Evolutionary conservation across 2,888 invertebrate species (phyloP).

Genomic region (Athalia circularis): DNA sequence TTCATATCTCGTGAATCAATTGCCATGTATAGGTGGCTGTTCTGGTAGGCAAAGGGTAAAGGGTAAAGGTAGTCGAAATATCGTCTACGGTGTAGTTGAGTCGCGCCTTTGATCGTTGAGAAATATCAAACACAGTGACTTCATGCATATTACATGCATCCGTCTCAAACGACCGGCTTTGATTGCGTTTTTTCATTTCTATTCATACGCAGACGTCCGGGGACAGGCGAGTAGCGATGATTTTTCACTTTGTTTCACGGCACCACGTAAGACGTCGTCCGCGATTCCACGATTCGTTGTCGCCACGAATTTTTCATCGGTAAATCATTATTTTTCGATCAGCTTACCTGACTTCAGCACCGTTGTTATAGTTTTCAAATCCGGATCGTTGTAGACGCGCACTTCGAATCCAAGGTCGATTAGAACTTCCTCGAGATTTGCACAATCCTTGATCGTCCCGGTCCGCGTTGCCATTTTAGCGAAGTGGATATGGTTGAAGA

Average conservation of each 20-base stretch:
- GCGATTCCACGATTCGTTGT: too few species aligned
- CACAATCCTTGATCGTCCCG: constrained; percentile 79
- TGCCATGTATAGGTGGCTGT: neutral
- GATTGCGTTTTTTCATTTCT: constrained; percentile 19
- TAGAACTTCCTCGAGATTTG: constrained; percentile 72
- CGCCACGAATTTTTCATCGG: too few species aligned
- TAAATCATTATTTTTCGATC: constrained; percentile 5
- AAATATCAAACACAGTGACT: constrained; percentile 10
- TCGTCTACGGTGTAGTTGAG: neutral
- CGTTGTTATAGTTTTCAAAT: constrained; percentile 71
- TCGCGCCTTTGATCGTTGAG: constrained; percentile 29
- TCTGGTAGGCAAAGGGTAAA: neutral
- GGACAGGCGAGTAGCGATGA: too few species aligned
- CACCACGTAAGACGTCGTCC: too few species aligned
- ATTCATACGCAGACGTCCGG: too few species aligned
- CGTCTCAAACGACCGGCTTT: neutral
- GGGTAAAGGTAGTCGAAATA: constrained; percentile 11
- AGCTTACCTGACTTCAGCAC: constrained; percentile 73
- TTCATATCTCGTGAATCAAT: neutral
- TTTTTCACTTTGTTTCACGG: neutral
- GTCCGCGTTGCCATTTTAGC: constrained; percentile 70
- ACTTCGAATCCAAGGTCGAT: constrained; percentile 75
- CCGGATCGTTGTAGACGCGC: constrained; percentile 73
- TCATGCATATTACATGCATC: constrained; percentile 31
- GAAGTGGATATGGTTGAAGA: constrained; percentile 79